Conservation (phyloP, 2,888 invertebrate species). For the Morinoia aosen region DNA sequence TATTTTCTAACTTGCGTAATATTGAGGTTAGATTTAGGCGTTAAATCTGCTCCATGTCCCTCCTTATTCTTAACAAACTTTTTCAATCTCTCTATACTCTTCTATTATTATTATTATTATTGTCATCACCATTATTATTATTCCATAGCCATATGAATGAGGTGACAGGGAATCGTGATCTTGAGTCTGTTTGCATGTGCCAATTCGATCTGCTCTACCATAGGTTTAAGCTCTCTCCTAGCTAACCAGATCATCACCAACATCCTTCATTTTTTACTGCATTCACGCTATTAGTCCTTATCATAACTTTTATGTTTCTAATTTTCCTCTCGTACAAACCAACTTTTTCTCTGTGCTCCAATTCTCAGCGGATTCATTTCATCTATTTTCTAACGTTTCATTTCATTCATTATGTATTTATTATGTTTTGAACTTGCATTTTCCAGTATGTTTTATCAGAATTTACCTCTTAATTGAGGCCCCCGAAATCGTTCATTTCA, state of each 20-base stretch:
- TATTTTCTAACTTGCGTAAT: conserved; percentile 49
- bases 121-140: not conserved
- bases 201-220: not conserved
- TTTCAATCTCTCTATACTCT: conserved; percentile 42
- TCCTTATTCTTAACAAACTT: conserved; percentile 52
- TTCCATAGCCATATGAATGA: conserved; percentile 13
- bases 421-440: not conserved
- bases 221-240: conserved; percentile 21
- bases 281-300: not conserved
- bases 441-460: not conserved
- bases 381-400: not conserved
- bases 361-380: not conserved
- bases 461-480: not conserved
- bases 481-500: not conserved
- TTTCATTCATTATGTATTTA: not conserved
- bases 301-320: not conserved
- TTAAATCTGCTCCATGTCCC: conserved; percentile 48
- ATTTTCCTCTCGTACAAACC: not conserved
- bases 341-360: not conserved
- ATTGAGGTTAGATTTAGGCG: conserved; percentile 44
- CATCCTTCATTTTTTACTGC: not conserved
- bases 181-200: conserved; percentile 22
- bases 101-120: conserved; percentile 14
- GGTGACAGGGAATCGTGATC: not conserved
- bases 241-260: not conserved